Evolutionary conservation across 2,797 vertebrate species (phyloP), one percentile per base, ranked within the genome.

Genomic region (Etheostoma nigrum): DNA sequence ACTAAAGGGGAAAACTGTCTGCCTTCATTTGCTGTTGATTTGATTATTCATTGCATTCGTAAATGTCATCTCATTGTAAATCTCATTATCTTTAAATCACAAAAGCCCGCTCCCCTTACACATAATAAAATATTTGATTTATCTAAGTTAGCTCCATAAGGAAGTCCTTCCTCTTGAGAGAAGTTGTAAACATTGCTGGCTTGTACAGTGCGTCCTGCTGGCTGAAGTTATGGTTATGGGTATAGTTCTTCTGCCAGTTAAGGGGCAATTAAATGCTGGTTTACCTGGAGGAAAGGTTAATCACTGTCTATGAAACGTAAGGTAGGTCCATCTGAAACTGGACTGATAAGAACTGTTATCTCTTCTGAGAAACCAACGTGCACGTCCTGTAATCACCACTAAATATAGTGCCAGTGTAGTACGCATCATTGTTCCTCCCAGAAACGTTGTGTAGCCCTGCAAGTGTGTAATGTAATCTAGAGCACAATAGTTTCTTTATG

Each of bases 301-400:
- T 49, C 7, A 48, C 30, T 16, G 45, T 48, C 65, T 33, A 53
- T 58, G 14, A 51, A 25, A 23, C 12, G 18, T 19, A 2, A n/a
- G n/a, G 10, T 13, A 10, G 6, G 59, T 36, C 36, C n/a, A 30
- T 57, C 14, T 63, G 58, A 60, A 69, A 21, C 52, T 51, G 27
- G 25, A 42, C 8, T 14, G 30, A 65, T 67, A 27, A 65, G 30
- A 76, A 2, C 33, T 30, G 25, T 60, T 54, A 36, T 72, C 36
- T 66, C n/a, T 1, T 7, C 23, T 2, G 0, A 27, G 21, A 12
- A 51, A n/a, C 23, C 72, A 67, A 64, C 59, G 74, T 44, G 12
- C 65, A 36, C 52, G 30, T 5, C 6, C 12, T 27, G 40, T n/a
- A 23, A 67, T 54, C 33, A 63, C 12, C n/a, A 33, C 12, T 54